These are phyloP conservation scores for Hyposoter didymator DNA, from an alignment of 2,888 invertebrate genomes.

Conservation along the genomic window DNA sequence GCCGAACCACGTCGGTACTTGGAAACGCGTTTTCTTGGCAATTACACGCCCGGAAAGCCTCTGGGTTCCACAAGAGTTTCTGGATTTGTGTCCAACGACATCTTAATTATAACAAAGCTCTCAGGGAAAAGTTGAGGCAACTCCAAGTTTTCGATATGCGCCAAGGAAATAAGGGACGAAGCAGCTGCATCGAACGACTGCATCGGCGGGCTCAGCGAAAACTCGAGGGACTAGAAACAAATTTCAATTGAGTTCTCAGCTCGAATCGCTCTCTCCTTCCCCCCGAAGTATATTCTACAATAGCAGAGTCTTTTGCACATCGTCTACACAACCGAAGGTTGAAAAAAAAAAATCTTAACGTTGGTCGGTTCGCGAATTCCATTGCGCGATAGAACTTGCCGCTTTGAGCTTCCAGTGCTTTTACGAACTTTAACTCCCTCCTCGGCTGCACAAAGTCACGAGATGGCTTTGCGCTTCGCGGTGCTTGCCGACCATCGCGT, in stretches of 20 bases:
- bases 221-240: constrained; percentile 29
- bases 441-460: constrained; percentile 36
- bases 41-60: not conserved
- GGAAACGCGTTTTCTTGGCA: not conserved
- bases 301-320: constrained; percentile 24
- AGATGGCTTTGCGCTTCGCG: not conserved
- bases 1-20: not conserved
- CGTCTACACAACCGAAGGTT: constrained; percentile 2
- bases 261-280: not conserved
- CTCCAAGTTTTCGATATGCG: constrained; percentile 21
- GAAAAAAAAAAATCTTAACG: constrained; percentile 35
- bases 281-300: not conserved
- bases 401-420: constrained; percentile 7
- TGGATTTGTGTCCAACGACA: constrained; percentile 30
- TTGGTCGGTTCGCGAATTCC: constrained; percentile 7
- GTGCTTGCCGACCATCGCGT: constrained; percentile 9
- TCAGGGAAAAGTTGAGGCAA: not conserved
- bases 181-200: constrained; percentile 25
- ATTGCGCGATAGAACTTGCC: not conserved
- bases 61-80: not conserved
- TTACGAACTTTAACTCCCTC: constrained; percentile 41
- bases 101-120: constrained; percentile 35
- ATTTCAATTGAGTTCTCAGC: constrained; percentile 34
- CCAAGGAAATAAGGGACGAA: constrained; percentile 7
- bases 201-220: not conserved